Evolutionary conservation across 2,888 invertebrate species (phyloP), one percentile per base, ranked within the genome.

Genomic region (Drosophila kambysellisi): DNA sequence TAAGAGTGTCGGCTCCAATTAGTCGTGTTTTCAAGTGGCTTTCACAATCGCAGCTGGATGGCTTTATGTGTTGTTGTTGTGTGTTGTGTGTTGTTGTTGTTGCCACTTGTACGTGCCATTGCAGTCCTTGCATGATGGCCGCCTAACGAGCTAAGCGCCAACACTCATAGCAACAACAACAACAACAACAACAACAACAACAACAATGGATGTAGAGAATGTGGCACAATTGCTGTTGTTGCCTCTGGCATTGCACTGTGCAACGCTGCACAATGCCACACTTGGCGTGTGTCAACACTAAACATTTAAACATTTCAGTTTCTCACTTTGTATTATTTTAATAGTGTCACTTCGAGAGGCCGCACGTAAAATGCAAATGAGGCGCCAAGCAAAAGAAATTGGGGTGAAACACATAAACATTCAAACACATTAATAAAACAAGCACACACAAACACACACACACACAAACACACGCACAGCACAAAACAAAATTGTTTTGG

Each of bases 11-110:
- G 72, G 69, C 75, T 81, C 84, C 87, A 82, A 89, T 87, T 88
- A 87, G 87, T 82, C 89, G 81, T 79, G 82, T 83, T 86, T 77
- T 88, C 75, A 85, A 85, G 88, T 85, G 83, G 79, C 79, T 77
- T 81, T 73, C 79, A 70, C 71, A 74, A 79, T 77, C 63, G 69
- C 76, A 41, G 62, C 57, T 53, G 70, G 62, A 62, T 69, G 9
- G 15, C 15, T 46, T 41, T 41, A 70, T 74, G 74, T 63, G 62
- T 15, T 53, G 52, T 20, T 52, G 53, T 20, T 20, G 15, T 25
- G 4, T 3, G 39, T 39, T 35, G 0, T 30, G 4, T 35, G 35
- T 39, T 52, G 39, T 29, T 54, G 54, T 30, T 70, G 57, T 74
- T 74, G 54, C 57, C 70, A 70, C 68, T 82, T 70, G 81, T 74